Base-by-base conservation (phyloP, 1,140 invertebrate species). In the Aphaenogaster ashmeadi region DNA sequence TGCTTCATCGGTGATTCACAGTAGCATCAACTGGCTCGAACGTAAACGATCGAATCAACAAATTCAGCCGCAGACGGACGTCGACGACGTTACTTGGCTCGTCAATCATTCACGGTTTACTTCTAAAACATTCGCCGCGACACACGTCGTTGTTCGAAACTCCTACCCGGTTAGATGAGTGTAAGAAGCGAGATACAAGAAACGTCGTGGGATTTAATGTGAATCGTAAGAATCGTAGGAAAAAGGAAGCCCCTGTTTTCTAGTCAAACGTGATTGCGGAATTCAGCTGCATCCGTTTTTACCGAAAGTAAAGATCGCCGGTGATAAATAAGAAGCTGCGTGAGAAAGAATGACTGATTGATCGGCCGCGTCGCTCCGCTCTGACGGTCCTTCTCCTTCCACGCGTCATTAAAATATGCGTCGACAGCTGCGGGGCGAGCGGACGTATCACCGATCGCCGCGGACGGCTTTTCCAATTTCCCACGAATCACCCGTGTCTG, bases 381-480 rank as follows among this genome's bases (percentile, higher is more conserved):
- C 71, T 64, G 86, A 52, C 38, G 50, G 44, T 88, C 71, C 66
- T 56, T 60, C 79, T 91, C 86, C 87, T 89, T 91, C 77, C 88
- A 62, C 80, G 69, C 69, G 87, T 91, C 91, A 92, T 93, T 93
- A 93, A 92, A 93, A 93, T 92, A 92, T 93, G 91, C 86, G 90
- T 89, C 80, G 87, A 85, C 84, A 38, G 52, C 38, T 36, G 60
- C 75, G 58, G 69, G 50, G 13, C 69, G 71, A 60, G 54, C 60
- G 90, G 69, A 87, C 72, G 84, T 77, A 91, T 91, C 88, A 64
- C 84, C 87, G 86, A 91, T 90, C 87, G 90, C 72, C 87, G 89
- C 78, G 87, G 56, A 89, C 83, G 58, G 79, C 62, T 91, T 90
- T 91, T 91, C 90, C 90, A 91, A 91, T 91, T 91, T 91, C 88